Evolutionary conservation across 2,113 vertebrate genomes (phyloP), one percentile per base, ranked within the genome.

Genomic region (Synodontis membranacea): DNA sequence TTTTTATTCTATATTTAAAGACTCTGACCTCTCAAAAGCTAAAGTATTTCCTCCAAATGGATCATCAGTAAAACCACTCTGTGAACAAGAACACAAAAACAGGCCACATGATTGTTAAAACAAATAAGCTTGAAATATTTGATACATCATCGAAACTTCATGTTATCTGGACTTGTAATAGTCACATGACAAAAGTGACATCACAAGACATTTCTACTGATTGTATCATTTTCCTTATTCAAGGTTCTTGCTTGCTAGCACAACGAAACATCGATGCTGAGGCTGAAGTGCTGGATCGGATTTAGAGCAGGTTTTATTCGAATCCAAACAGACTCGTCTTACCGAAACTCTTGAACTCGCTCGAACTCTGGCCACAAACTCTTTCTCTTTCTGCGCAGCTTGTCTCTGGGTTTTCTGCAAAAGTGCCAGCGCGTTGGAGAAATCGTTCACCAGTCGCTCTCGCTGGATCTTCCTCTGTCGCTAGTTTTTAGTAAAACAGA

Each of bases 401-500:
- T 97, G 94, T 79, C 98, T 94, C 92, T 99, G 98, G 42, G 95
- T 95, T 88, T 93, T 97, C 66, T 99, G 98, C 91, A 99, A 97
- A 88, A 94, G 96, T 68, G 96, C 96, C 75, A 99, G 93, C 0
- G 96, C 95, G 4, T 95, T 93, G 68, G 96, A 96, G 91, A 99
- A 99, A 85, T 99, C 97, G 7, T 93, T 96, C 88, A 99, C 91
- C 44, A 99, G 93, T 37, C 98, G 96, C 42, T 99, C 98, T 91
- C 95, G 97, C 92, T 98, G 97, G 83, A 99, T 93, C 92, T 98
- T 99, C 74, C 96, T 97, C 91, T 99, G 98, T 84, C 98, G 95
- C 98, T 99, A 52, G 42, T 50, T 21, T 50, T 48, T 23, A 9
- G 12, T 79, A 39, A 80, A 81, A 21, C 54, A 54, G 28, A 37